Evolutionary conservation across 2,888 invertebrate species (phyloP), one percentile per base, ranked within the genome.

Genomic region (Leptinotarsa tumamoca): DNA sequence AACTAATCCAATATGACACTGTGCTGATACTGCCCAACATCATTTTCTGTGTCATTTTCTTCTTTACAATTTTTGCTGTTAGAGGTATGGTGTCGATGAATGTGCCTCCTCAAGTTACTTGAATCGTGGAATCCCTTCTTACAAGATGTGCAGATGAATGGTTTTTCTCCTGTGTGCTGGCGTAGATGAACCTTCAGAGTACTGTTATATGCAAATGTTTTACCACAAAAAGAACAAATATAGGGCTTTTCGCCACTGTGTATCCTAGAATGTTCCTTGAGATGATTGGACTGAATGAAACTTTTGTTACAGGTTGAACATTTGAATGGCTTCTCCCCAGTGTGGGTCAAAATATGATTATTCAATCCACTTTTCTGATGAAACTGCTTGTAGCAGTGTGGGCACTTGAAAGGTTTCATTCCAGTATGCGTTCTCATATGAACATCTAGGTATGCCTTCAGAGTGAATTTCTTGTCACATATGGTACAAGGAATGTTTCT

Each of bases 101-200:
- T 73, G 67, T 82, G 82, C 51, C 81, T 79, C 56, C 80, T 80
- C 71, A 81, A 77, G 73, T 80, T 82, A 73, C 82, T 82, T 3
- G 80, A 76, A 74, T 82, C 82, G 52, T 80, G 77, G 54, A 80
- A 83, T 15, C 88, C 88, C 77, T 88, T 88, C 67, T 86, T 85
- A 78, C 89, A 89, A 52, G 88, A 86, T 7, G 87, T 86, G 70
- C 89, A 89, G 85, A 87, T 86, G 71, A 86, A 88, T n/a, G 89
- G 89, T 27, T 87, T 86, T 78, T 88, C 87, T 68, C 88, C 88
- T 66, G 88, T 89, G 76, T 89, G 89, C 3, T 88, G 89, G 68
- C 88, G 84, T 70, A 87, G 81, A 79, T 89, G 89, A 56, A 89
- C 86, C 71, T 88, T 89, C 85, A 88, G 86, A 72, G 88, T 89